A percentile compares a stretch with the other conserved stretches of the same genome.
These are phyloP conservation scores for Sacculina carcini DNA, from an alignment of 2,888 invertebrate genomes.

Conservation along the genomic window DNA sequence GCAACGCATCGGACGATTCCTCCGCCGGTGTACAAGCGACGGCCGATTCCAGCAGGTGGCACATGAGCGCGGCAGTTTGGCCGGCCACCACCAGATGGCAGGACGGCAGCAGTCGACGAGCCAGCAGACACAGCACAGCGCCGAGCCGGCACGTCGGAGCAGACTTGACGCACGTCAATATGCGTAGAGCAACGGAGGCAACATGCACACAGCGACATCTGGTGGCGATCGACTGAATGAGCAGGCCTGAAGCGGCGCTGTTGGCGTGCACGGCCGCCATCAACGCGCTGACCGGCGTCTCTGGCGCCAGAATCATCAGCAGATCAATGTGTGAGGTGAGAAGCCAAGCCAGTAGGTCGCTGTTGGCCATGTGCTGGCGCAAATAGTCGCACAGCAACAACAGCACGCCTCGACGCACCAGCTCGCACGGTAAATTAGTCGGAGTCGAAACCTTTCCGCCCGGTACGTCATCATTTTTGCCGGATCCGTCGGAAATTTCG, in stretches of 20 bases:
- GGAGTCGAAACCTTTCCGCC: conserved; percentile 2
- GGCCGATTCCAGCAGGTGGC: conserved; percentile 27
- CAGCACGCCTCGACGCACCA: conserved; percentile 36
- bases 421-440: conserved; percentile 31
- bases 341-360: conserved; percentile 45
- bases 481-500: too few relatives aligned
- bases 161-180: conserved; percentile 38
- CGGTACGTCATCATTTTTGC: conserved; percentile 21
- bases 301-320: conserved; percentile 33
- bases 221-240: conserved; percentile 42
- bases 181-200: conserved; percentile 31
- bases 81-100: conserved; percentile 37
- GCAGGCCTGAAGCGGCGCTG: conserved; percentile 36
- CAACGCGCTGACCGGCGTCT: conserved; percentile 37
- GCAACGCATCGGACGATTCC: conserved; percentile 32
- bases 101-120: conserved; percentile 36
- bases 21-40: conserved; percentile 25
- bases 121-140: conserved; percentile 32
- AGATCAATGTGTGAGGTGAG: conserved; percentile 42
- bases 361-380: conserved; percentile 30
- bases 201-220: conserved; percentile 25
- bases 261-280: conserved; percentile 33
- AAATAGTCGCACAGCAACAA: conserved; percentile 46
- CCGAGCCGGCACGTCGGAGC: conserved; percentile 44
- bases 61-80: conserved; percentile 41